These are phyloP conservation scores for Danio albolineatus DNA, from an alignment of 2,797 vertebrate species.

Conservation along the genomic window DNA sequence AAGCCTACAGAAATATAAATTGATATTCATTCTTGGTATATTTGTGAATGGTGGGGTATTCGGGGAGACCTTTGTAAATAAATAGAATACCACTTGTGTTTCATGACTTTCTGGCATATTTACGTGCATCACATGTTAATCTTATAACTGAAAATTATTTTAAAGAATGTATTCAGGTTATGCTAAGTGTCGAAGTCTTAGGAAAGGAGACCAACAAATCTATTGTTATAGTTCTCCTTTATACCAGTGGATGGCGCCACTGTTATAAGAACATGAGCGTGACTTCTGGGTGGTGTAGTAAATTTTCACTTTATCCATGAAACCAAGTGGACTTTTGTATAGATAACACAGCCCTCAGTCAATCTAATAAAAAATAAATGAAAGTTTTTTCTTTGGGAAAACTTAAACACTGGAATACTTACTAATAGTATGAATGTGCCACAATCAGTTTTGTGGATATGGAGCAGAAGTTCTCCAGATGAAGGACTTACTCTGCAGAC, in stretches of 20 bases:
- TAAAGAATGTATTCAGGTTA: background rate
- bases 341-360: background rate
- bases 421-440: too few species aligned
- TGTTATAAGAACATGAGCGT: constrained; percentile 64
- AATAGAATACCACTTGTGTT: background rate
- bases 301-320: background rate
- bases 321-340: constrained; percentile 4
- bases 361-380: background rate
- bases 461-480: background rate
- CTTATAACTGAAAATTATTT: background rate
- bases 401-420: background rate
- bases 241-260: constrained; percentile 92
- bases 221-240: constrained; percentile 73
- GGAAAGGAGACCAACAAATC: background rate
- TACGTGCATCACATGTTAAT: background rate
- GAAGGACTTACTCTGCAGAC: background rate
- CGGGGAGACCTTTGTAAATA: background rate
- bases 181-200: background rate
- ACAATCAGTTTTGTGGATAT: background rate
- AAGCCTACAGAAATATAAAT: background rate
- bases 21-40: background rate
- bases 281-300: constrained; percentile 60
- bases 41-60: background rate
- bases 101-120: background rate
- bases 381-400: background rate